Evolutionary conservation across 2,797 vertebrate species (phyloP).

Genomic region (Aldrovandia affinis): DNA sequence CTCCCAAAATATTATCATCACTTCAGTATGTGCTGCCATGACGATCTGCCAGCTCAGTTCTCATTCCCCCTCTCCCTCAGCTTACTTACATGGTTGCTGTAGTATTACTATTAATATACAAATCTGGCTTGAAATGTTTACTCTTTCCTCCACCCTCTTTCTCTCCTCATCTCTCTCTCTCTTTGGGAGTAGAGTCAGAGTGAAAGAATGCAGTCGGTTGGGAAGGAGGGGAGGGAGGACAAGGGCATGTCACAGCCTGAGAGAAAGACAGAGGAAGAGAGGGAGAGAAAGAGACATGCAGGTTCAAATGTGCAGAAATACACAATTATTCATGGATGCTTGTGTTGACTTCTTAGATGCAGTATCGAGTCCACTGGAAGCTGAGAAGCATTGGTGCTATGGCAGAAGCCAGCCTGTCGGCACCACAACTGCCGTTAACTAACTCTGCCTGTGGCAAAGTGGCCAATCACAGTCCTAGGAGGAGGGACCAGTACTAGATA

Average conservation of each 20-base stretch:
- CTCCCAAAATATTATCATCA: conserved; percentile 57
- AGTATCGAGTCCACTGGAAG: not conserved
- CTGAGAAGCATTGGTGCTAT: not conserved
- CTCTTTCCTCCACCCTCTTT: conserved; percentile 33
- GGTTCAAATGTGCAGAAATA: not conserved
- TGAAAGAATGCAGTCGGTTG: conserved; percentile 64
- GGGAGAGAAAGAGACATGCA: conserved; percentile 15
- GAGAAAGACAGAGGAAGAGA: conserved; percentile 42
- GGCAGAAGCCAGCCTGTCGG: not conserved
- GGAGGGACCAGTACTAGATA: not conserved
- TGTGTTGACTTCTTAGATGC: not conserved
- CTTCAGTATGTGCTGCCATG: conserved; percentile 55
- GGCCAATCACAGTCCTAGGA: not conserved
- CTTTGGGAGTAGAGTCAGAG: conserved; percentile 55
- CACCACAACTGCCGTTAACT: not conserved
- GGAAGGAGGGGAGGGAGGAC: conserved; percentile 42
- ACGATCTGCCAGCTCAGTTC: conserved; percentile 33
- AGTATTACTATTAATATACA: not conserved
- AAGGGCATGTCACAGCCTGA: conserved; percentile 60
- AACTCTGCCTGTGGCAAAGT: not conserved
- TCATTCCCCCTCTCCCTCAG: conserved; percentile 13
- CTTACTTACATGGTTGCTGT: not conserved
- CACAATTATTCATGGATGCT: not conserved
- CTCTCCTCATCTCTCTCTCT: conserved; percentile 55
- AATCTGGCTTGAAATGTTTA: conserved; percentile 14